These are phyloP conservation scores for Pelmatolapia mariae DNA, from an alignment of 2,113 vertebrate genomes.

Conservation along the genomic window DNA sequence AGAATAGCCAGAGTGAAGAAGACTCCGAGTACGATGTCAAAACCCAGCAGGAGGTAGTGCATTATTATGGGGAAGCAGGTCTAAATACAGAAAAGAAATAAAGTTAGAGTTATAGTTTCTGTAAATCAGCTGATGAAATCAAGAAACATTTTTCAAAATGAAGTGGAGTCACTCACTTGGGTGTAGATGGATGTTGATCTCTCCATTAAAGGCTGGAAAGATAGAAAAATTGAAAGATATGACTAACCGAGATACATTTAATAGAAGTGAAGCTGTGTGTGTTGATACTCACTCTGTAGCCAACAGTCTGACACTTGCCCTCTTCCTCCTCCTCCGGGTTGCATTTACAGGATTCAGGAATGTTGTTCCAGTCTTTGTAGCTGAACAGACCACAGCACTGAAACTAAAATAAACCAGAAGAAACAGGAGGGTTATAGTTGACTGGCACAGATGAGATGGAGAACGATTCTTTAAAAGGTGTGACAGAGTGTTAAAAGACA, in stretches of 20 bases:
- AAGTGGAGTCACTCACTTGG: neutral
- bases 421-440: neutral
- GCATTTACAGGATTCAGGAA: constrained; percentile 26
- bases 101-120: neutral
- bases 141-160: neutral
- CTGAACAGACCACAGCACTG: constrained; percentile 57
- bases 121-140: neutral
- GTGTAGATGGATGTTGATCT: neutral
- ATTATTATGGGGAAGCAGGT: constrained; percentile 30
- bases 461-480: neutral
- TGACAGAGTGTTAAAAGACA: neutral
- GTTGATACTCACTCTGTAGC: neutral
- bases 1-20: constrained; percentile 3
- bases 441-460: neutral
- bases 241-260: neutral
- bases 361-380: constrained; percentile 30
- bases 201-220: accelerated
- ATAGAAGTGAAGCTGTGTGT: neutral
- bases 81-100: neutral
- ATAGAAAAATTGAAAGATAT: neutral
- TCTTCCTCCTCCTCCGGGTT: neutral
- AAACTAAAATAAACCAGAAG: constrained; percentile 8
- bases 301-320: neutral
- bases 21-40: neutral
- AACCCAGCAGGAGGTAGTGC: accelerated